Conservation (phyloP, 1,140 invertebrate genomes). For the Onthophagus taurus region DNA sequence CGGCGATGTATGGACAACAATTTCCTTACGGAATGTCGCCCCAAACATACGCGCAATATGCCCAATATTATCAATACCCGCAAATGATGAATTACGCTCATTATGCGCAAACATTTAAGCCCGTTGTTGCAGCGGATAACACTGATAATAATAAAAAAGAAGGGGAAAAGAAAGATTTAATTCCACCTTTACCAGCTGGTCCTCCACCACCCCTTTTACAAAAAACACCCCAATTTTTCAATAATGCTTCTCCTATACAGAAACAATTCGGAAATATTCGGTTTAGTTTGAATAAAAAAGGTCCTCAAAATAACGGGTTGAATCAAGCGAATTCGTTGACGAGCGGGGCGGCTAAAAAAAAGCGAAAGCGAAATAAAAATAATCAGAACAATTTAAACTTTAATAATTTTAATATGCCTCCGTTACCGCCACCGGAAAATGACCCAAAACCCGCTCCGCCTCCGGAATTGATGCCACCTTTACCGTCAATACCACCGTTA, state of each 20-base stretch:
- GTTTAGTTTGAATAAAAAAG: conserved; percentile 29
- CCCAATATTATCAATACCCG: conserved; percentile 15
- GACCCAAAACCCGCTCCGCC: conserved; percentile 34
- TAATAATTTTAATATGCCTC: conserved; percentile 40
- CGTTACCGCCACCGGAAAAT: conserved; percentile 45
- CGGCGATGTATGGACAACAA: conserved; percentile 14
- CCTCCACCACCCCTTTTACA: conserved; percentile 12
- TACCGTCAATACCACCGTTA: conserved; percentile 43
- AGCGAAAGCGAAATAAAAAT: conserved; percentile 62
- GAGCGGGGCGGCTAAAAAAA: conserved; percentile 58
- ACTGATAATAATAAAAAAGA: conserved; percentile 4
- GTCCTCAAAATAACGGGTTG: conserved; percentile 14
- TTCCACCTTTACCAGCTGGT: conserved; percentile 11
- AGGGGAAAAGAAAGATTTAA: conserved; percentile 2
- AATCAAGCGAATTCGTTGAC: conserved; percentile 31
- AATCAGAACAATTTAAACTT: conserved; percentile 43
- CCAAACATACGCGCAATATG: conserved; percentile 9
- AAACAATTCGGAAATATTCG: conserved; percentile 26
- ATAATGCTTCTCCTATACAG: conserved; percentile 20
- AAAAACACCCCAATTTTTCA: conserved; percentile 3
- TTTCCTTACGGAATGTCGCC: conserved; percentile 8
- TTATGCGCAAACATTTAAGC: conserved; percentile 10
- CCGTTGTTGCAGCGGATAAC: not conserved
- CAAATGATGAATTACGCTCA: conserved; percentile 12
- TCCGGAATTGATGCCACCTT: conserved; percentile 40